These are phyloP conservation scores for Talpa occidentalis DNA, from an alignment of 2,113 vertebrate species.

Conservation along the genomic window DNA sequence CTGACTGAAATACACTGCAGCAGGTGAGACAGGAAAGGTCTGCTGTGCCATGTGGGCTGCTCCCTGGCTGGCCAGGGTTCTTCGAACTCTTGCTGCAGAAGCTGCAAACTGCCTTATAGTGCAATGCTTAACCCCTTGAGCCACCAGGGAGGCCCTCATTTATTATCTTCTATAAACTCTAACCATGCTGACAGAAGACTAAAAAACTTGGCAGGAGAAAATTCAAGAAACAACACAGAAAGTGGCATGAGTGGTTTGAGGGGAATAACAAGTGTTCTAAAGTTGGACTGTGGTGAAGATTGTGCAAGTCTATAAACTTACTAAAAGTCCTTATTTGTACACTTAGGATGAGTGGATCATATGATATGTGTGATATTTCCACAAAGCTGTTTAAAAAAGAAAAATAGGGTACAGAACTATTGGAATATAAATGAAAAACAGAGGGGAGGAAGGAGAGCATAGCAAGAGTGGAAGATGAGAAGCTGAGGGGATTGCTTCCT, in stretches of 20 bases:
- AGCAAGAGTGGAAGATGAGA: background rate
- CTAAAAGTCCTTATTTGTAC: background rate
- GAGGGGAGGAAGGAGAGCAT: background rate
- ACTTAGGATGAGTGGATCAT: background rate
- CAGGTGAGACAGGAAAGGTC: no score
- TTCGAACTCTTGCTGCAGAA: no score
- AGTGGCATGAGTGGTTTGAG: background rate
- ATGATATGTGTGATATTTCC: background rate
- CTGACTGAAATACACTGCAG: no score
- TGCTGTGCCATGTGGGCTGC: no score
- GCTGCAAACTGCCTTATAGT: no score
- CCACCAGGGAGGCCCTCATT: no score
- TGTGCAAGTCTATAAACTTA: conserved; percentile 14
- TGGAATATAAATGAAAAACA: background rate
- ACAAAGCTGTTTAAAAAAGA: conserved; percentile 10
- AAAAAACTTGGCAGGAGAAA: background rate
- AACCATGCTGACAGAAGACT: background rate
- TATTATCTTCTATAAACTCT: background rate
- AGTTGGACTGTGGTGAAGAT: background rate
- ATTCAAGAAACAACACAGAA: background rate
- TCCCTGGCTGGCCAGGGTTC: no score
- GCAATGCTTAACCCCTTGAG: no score
- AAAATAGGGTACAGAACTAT: conserved; percentile 5
- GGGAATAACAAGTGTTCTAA: background rate
- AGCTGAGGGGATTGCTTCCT: conserved; percentile 33